Percentiles rank a stretch among this genome's conserved stretches.
phyloP scores from a whole-genome alignment of 64 coral and sea anemone species.

The Montipora capricornis region DNA sequence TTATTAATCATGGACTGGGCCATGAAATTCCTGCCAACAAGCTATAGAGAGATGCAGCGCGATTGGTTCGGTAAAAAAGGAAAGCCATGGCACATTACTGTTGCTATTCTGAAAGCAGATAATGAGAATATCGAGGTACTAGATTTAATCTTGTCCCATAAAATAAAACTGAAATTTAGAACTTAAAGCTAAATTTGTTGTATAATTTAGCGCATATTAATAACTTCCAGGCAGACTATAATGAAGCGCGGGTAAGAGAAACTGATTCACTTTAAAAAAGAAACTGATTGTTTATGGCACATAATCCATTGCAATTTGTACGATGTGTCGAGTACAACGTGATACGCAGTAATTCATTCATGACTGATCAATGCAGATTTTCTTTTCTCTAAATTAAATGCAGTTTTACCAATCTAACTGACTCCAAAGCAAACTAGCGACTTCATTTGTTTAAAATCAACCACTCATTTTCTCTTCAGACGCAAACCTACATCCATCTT shows the following conservation, averaged over 20 bases:
- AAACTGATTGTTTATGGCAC: neutral
- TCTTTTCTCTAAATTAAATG: neutral
- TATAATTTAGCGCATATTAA: neutral
- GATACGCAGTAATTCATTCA: neutral
- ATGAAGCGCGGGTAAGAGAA: neutral
- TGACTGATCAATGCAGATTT: no score
- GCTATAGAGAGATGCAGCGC: conserved; percentile 33
- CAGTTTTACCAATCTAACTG: neutral
- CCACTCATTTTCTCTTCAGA: conserved; percentile 37
- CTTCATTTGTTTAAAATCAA: conserved; percentile 10
- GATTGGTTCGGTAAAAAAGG: conserved; percentile 35
- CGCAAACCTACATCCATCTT: conserved; percentile 37
- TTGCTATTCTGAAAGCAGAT: neutral
- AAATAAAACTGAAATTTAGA: neutral
- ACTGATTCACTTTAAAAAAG: no score
- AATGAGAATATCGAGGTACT: neutral
- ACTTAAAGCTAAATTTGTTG: neutral
- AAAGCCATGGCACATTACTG: conserved; percentile 22
- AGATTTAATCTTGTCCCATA: neutral
- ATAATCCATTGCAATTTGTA: neutral
- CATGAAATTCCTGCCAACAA: conserved; percentile 26
- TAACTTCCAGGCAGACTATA: neutral
- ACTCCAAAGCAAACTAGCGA: neutral
- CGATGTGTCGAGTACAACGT: neutral
- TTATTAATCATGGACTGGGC: conserved; percentile 31